These are phyloP conservation scores for Micropoecilia bifurca DNA, from an alignment of 2,797 vertebrate genomes.

Conservation along the genomic window DNA sequence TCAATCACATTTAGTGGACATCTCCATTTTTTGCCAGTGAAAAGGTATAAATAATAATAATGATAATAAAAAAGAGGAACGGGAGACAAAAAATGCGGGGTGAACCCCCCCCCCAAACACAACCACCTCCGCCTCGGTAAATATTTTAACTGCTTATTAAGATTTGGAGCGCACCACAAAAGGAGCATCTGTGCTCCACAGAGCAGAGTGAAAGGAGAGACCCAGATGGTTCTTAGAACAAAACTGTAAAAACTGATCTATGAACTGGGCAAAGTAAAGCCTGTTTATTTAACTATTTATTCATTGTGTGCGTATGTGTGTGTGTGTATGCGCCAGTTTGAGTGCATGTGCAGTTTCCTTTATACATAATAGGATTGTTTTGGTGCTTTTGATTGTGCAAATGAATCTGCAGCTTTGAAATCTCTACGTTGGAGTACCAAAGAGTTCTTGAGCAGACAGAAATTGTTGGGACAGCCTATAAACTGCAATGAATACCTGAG, in stretches of 20 bases:
- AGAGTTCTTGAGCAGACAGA: conserved; percentile 78
- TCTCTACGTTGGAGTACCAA: conserved; percentile 49
- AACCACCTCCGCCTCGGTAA: conserved; percentile 88
- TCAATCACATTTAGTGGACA: conserved; percentile 99
- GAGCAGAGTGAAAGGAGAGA: conserved; percentile 85
- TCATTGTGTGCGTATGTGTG: conserved; percentile 63
- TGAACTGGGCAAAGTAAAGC: conserved; percentile 73
- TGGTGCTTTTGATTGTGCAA: conserved; percentile 70
- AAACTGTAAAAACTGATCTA: conserved; percentile 83
- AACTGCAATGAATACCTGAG: conserved; percentile 85
- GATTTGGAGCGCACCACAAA: conserved; percentile 93
- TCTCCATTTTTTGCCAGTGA: conserved; percentile 98
- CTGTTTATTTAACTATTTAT: conserved; percentile 80
- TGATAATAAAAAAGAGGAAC: conserved; percentile 83
- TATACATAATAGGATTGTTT: conserved; percentile 45
- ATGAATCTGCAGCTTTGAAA: conserved; percentile 73
- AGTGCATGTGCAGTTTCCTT: conserved; percentile 47
- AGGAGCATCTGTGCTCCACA: conserved; percentile 94
- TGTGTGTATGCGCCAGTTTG: conserved; percentile 44
- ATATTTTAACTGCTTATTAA: conserved; percentile 99
- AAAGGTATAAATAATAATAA: conserved; percentile 99
- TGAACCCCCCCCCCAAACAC: conserved; percentile 56
- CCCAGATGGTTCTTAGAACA: conserved; percentile 93
- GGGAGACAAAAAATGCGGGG: conserved; percentile 64
- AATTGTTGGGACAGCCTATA: conserved; percentile 81